Base-by-base conservation (phyloP, 1,140 invertebrate species). In the Eciton burchellii region DNA sequence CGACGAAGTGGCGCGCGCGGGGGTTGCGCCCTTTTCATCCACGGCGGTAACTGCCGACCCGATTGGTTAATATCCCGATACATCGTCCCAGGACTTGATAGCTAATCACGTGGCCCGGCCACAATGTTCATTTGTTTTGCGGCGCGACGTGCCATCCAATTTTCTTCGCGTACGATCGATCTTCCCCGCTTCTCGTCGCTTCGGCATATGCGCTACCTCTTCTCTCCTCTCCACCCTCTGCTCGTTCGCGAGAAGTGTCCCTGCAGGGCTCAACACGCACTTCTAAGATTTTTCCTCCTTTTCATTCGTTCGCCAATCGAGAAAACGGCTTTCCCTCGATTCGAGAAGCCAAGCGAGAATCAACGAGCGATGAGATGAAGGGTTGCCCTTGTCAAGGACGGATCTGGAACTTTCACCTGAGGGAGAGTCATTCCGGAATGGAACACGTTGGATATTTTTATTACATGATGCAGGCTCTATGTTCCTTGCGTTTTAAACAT, bases 91-190 rank as follows among this genome's bases (percentile, higher is more conserved):
- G 35, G 45, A 72, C 70, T 84, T 86, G 89, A 91, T 88, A 86
- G 84, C 85, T 85, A 91, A 90, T 89, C 88, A 89, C 82, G 68
- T 59, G 76, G 52, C 59, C 54, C 71, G 56, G 76, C 86, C 72
- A 63, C 84, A 84, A 85, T 79, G 84, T 87, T 90, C 88, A 90
- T 89, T 91, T 90, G 89, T 91, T 91, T 90, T 90, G 87, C 82
- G 84, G 87, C 76, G 62, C 81, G 62, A 59, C 65, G 68, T 83
- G 81, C 84, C 84, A 87, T 89, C 84, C 86, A 90, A 89, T 91
- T 89, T 89, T 89, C 88, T 84, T 88, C 74, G 59, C 56, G 57
- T 45, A 73, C 77, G 72, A 81, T 73, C 84, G 84, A 89, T 89
- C 84, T 72, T 8, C 21, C 47, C 21, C 52, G 1, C 52, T n/a